phyloP scores from a whole-genome alignment of 2,888 invertebrate genomes.

The Eurytoma californica region DNA sequence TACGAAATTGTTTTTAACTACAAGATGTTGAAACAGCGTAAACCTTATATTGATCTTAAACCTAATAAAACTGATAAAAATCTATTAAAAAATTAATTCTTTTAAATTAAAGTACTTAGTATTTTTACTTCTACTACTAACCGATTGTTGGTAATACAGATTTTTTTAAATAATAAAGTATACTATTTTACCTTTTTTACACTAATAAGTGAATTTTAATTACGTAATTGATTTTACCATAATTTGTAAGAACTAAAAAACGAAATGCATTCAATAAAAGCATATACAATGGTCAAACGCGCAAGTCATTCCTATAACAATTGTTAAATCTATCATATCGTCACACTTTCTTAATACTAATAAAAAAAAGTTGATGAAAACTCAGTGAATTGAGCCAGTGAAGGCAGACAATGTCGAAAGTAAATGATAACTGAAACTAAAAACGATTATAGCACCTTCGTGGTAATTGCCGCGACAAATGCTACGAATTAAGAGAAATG shows the following conservation, averaged over 20 bases:
- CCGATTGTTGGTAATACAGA: conserved; percentile 5
- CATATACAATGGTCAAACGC: conserved; percentile 17
- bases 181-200: conserved; percentile 10
- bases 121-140: neutral
- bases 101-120: neutral
- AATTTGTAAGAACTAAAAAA: neutral
- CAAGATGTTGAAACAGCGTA: neutral
- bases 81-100: too few relatives aligned
- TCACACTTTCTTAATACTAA: conserved; percentile 66
- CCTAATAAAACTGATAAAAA: neutral
- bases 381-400: conserved; percentile 58
- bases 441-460: too few relatives aligned
- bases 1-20: neutral
- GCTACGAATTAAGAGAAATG: conserved; percentile 43
- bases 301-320: conserved; percentile 39
- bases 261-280: neutral
- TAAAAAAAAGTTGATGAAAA: conserved; percentile 60
- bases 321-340: conserved; percentile 67
- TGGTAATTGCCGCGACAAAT: neutral
- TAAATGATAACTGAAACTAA: conserved; percentile 5
- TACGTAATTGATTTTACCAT: conserved; percentile 17
- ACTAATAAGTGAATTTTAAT: conserved; percentile 15
- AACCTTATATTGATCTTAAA: neutral
- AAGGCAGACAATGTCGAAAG: conserved; percentile 43
- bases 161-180: conserved; percentile 5